phyloP scores from a whole-genome alignment of 1,140 invertebrate genomes.

The Cyrtorhinus lividipennis region DNA sequence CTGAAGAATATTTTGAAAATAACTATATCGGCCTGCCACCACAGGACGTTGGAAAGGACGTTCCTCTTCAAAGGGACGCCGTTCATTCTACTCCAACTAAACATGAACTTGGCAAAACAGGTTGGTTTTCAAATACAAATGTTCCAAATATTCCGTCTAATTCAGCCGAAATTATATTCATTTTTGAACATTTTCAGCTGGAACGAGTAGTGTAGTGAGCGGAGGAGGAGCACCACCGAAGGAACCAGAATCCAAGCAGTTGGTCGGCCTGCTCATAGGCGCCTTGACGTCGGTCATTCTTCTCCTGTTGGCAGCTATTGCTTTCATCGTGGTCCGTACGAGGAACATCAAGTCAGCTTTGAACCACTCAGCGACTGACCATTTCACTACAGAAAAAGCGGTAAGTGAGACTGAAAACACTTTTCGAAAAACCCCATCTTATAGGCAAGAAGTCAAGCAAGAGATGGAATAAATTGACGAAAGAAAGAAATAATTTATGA shows the following conservation, averaged over 20 bases:
- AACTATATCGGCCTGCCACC: slow-evolving; percentile 23
- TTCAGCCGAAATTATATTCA: neutral
- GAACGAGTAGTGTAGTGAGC: neutral
- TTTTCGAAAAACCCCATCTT: no score
- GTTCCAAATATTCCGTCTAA: no score
- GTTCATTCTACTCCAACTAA: slow-evolving; percentile 44
- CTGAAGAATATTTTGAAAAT: slow-evolving; percentile 41
- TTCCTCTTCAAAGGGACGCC: slow-evolving; percentile 48
- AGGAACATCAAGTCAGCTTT: slow-evolving; percentile 40
- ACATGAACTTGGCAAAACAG: slow-evolving; percentile 28
- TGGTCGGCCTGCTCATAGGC: slow-evolving; percentile 62
- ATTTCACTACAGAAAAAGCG: slow-evolving; percentile 33
- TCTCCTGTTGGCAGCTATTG: slow-evolving; percentile 47
- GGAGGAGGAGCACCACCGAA: slow-evolving; percentile 26
- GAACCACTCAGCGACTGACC: slow-evolving; percentile 31
- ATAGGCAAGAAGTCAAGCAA: no score
- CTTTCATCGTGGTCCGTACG: slow-evolving; percentile 54
- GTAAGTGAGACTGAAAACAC: no score
- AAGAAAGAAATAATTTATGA: no score
- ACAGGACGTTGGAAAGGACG: slow-evolving; percentile 33
- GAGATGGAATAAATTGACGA: no score
- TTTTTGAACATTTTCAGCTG: neutral
- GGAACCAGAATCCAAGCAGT: slow-evolving; percentile 39
- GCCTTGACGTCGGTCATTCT: slow-evolving; percentile 57
- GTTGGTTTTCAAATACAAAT: no score